Base-by-base conservation (phyloP, 2,888 invertebrate species). In the Venustoraphidia nigricollis region DNA sequence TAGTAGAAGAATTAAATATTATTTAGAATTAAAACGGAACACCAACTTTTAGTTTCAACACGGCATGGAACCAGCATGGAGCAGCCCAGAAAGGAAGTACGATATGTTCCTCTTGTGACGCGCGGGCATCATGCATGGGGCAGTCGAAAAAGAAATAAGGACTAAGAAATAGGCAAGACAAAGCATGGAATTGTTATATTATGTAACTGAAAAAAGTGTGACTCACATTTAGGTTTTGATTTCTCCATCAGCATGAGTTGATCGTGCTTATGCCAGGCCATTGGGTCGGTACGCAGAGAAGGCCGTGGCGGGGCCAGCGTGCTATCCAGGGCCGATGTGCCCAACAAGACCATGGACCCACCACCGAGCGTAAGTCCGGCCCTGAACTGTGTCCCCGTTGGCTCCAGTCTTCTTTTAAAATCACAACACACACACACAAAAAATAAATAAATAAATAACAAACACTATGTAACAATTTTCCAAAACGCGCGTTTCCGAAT, bases 191-290 rank as follows among this genome's bases (percentile, higher is more conserved):
- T 3, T 6, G 17, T 17, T 27, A 27, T 27, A 6, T 27, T 27
- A 27, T 27, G 14, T 10, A 39, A 9, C 10, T 39, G 11, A 11
- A 39, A 10, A 10, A 14, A 10, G 14, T 14, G 2, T 14, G 8
- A 75, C 78, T 77, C 66, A 79, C 80, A 70, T 73, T 80, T 80
- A 61, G 74, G 75, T 70, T 79, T 79, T 65, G 73, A 75, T 70
- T 79, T 79, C 66, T 80, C 80, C 77, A 80, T 76, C 63, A 79
- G 76, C 76, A 80, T 75, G 68, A 79, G 75, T 68, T 80, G 80
- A 69, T 80, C 79, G 71, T 81, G 80, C 70, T 80, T 79, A 66
- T 80, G 80, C 80, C 81, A 81, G 72, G 79, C 79, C 78, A 78
- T 78, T 69, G 75, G 75, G 72, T 74, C 73, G 58, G 58, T 58